Conservation (phyloP, 2,888 invertebrate species). For the Zele albiditarsus region DNA sequence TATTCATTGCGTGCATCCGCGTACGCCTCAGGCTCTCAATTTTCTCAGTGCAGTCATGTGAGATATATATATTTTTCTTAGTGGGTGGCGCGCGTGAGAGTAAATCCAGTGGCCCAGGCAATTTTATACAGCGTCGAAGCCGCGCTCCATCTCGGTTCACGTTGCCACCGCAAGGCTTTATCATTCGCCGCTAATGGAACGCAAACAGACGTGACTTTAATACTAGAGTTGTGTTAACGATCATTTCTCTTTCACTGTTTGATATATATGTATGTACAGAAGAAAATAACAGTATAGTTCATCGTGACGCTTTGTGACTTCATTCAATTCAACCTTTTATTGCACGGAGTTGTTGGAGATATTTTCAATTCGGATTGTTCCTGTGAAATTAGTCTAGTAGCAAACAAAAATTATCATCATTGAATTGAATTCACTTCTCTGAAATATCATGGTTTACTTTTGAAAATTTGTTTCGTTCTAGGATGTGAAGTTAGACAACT, state of each 20-base stretch:
- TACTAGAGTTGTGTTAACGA: conserved; percentile 22
- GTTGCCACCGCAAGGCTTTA: conserved; percentile 34
- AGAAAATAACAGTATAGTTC: neutral
- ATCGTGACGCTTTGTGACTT: neutral
- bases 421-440: too few relatives aligned
- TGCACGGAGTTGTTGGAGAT: neutral
- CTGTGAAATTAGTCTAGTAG: neutral
- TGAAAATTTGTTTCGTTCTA: too few relatives aligned
- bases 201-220: conserved; percentile 51
- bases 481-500: too few relatives aligned
- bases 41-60: neutral
- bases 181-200: conserved; percentile 48
- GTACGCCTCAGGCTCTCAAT: conserved; percentile 15
- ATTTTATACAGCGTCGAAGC: neutral
- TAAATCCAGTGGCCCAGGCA: neutral
- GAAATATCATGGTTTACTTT: too few relatives aligned
- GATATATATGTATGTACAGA: neutral
- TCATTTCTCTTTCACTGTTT: conserved; percentile 16
- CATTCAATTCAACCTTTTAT: neutral
- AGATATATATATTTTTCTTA: neutral
- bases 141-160: neutral
- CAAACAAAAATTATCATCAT: neutral
- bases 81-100: neutral
- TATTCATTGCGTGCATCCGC: conserved; percentile 24
- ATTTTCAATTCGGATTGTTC: neutral